Evolutionary conservation across 2,113 vertebrate genomes (phyloP).

Genomic region (Pelobates fuscus): DNA sequence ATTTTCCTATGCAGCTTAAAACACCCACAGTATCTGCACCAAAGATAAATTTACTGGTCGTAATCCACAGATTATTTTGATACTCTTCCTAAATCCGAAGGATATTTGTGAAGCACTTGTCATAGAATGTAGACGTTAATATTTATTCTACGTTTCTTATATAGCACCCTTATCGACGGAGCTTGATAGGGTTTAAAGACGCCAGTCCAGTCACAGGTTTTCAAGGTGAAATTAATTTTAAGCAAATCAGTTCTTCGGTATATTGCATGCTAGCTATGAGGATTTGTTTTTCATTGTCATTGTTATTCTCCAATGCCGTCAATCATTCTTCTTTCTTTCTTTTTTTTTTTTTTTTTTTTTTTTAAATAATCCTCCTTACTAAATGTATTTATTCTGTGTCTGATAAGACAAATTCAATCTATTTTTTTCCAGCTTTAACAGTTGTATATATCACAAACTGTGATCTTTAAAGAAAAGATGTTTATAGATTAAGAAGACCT

Average conservation of each 20-base stretch:
- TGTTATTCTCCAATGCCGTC: constrained; percentile 28
- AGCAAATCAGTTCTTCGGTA: constrained; percentile 11
- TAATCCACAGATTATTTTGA: constrained; percentile 50
- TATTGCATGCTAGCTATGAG: background rate
- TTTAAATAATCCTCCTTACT: constrained; percentile 32
- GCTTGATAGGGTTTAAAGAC: background rate
- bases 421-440: constrained; percentile 10
- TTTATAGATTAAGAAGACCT: constrained; percentile 20
- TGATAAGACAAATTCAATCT: constrained; percentile 33
- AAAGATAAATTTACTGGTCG: constrained; percentile 51
- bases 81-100: constrained; percentile 24
- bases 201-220: background rate
- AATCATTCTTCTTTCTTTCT: constrained; percentile 39
- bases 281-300: constrained; percentile 10
- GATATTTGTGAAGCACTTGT: constrained; percentile 35
- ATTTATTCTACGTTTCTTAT: background rate
- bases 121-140: constrained; percentile 42
- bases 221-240: constrained; percentile 49
- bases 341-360: constrained; percentile 40
- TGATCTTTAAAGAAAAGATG: constrained; percentile 14
- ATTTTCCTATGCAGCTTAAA: constrained; percentile 54
- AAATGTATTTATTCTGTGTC: constrained; percentile 37
- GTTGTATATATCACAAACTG: too few relatives aligned
- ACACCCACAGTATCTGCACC: constrained; percentile 61
- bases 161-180: too few relatives aligned